Percentiles rank a stretch among this genome's conserved stretches.
Evolutionary conservation across 2,113 vertebrate species (phyloP).

Genomic region (Rhadina sibilatrix): DNA sequence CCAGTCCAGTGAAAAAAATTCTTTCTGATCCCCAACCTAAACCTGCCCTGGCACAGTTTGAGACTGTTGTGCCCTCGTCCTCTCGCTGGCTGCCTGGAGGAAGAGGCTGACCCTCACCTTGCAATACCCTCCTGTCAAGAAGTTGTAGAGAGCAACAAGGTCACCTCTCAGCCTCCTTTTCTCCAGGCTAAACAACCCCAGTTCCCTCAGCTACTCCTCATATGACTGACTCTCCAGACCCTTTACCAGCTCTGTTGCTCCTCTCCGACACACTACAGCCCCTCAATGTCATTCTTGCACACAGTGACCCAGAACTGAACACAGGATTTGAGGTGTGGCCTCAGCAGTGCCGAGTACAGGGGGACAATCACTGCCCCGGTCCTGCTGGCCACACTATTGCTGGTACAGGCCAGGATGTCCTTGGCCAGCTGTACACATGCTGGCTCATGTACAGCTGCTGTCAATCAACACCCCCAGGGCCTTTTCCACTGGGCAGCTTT

Average conservation of each 20-base stretch:
- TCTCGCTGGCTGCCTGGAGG: neutral
- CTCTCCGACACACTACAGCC: fast-evolving
- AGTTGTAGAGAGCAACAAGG: neutral
- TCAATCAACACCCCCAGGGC: neutral
- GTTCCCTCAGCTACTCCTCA: neutral
- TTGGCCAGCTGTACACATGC: neutral
- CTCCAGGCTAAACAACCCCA: neutral
- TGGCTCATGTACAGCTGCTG: neutral
- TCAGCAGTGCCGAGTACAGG: fast-evolving
- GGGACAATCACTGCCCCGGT: neutral
- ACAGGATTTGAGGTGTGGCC: neutral
- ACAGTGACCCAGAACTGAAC: neutral
- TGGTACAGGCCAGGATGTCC: neutral
- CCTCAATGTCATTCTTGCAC: neutral
- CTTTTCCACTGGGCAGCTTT: neutral
- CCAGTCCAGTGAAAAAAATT: neutral
- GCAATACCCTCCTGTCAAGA: neutral
- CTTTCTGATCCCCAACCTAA: neutral
- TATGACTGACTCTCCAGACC: neutral
- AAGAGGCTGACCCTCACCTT: neutral
- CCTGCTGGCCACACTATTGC: neutral
- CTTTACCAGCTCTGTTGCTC: neutral
- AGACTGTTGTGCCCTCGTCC: neutral
- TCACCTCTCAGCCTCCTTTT: neutral
- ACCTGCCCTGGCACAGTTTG: neutral